Percentiles rank a stretch among this genome's conserved stretches.
Conservation (phyloP, 2,797 vertebrate species). For the Gadopsis marmoratus region DNA sequence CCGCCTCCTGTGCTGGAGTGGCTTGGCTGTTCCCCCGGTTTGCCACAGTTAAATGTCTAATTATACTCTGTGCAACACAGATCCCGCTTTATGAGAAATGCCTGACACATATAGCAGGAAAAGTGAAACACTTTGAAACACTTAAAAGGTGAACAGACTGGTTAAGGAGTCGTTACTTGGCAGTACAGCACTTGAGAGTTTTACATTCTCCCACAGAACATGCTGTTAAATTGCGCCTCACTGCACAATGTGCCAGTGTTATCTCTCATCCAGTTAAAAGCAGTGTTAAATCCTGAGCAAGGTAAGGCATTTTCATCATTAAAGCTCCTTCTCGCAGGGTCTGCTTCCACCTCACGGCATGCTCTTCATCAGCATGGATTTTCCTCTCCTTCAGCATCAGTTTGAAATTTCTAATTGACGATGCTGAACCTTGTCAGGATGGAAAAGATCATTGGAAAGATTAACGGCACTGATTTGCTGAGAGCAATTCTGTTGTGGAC, state of each 20-base stretch:
- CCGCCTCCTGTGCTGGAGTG: no score
- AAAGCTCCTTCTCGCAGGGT: slow-evolving; percentile 1
- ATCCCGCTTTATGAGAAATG: slow-evolving; percentile 27
- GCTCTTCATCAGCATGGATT: slow-evolving; percentile 32
- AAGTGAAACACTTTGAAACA: slow-evolving; percentile 36
- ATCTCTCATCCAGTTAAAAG: slow-evolving; percentile 35
- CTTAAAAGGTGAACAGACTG: slow-evolving; percentile 47
- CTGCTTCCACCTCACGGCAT: slow-evolving; percentile 13
- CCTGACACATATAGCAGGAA: slow-evolving; percentile 33
- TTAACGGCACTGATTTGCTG: slow-evolving; percentile 29
- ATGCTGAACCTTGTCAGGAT: slow-evolving; percentile 37
- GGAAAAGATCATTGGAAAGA: slow-evolving; percentile 53
- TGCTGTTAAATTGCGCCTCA: slow-evolving; percentile 34
- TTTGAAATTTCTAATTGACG: slow-evolving; percentile 43
- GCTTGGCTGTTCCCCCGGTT: no score
- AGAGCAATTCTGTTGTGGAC: slow-evolving; percentile 28
- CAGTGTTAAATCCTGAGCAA: slow-evolving; percentile 31
- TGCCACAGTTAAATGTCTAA: slow-evolving; percentile 36
- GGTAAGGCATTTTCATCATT: slow-evolving; percentile 32
- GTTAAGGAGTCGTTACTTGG: slow-evolving; percentile 35
- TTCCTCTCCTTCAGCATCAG: slow-evolving; percentile 30
- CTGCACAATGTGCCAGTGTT: slow-evolving; percentile 38
- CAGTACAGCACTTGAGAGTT: slow-evolving; percentile 37
- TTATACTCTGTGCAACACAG: slow-evolving; percentile 36
- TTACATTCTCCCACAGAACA: slow-evolving; percentile 38